Percentiles rank a stretch among this genome's conserved stretches.
These are phyloP conservation scores for Eriocheir sinensis DNA, from an alignment of 1,140 invertebrate genomes.

Conservation along the genomic window DNA sequence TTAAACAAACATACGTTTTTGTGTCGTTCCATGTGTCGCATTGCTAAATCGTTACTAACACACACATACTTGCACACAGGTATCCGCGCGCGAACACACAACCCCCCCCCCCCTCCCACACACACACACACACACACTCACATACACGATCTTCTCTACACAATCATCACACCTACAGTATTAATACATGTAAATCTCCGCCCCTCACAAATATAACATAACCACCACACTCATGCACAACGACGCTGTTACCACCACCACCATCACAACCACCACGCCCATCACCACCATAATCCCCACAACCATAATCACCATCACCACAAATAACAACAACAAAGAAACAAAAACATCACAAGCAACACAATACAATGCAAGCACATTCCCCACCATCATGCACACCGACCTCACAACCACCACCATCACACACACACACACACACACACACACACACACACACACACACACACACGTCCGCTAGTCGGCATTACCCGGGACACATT, in stretches of 20 bases:
- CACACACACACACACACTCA: background rate
- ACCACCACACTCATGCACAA: background rate
- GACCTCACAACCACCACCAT: background rate
- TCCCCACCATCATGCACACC: background rate
- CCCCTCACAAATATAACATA: background rate
- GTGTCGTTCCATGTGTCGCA: background rate
- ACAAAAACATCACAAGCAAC: no score
- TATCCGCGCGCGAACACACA: background rate
- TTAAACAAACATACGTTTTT: constrained; percentile 24
- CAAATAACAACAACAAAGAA: background rate
- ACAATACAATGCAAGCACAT: no score
- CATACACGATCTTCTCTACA: background rate
- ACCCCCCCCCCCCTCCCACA: background rate
- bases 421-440: background rate
- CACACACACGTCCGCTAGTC: background rate
- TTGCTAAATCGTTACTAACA: constrained; percentile 14
- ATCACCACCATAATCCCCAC: background rate
- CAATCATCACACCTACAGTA: background rate
- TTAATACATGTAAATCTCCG: no score
- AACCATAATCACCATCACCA: background rate
- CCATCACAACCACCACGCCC: constrained; percentile 32
- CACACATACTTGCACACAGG: background rate
- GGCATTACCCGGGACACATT: constrained; percentile 57
- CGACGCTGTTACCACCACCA: background rate
- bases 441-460: background rate